Percentiles rank a stretch among this genome's conserved stretches.
Evolutionary conservation across 2,797 vertebrate species (phyloP).

Genomic region (Myotis daubentonii): DNA sequence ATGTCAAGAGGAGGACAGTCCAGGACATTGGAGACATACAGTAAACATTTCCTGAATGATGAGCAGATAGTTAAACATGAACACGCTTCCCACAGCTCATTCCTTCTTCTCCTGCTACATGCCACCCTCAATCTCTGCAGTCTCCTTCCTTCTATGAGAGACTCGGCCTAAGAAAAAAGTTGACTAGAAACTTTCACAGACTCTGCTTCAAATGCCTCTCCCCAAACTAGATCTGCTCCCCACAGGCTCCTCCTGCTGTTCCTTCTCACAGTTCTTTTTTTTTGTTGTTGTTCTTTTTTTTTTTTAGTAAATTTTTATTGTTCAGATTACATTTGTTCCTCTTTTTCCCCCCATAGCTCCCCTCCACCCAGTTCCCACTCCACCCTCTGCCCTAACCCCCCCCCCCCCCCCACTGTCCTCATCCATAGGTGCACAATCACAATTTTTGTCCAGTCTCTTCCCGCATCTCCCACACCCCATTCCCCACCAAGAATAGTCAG

Average conservation of each 20-base stretch:
- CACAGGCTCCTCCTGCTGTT: background rate
- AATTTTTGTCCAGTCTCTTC: too few relatives aligned
- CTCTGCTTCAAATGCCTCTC: background rate
- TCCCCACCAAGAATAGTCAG: too few relatives aligned
- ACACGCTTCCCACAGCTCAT: background rate
- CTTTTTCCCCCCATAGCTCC: too few relatives aligned
- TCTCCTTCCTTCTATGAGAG: background rate
- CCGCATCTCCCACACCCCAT: too few relatives aligned
- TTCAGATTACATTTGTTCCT: too few relatives aligned
- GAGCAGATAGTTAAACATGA: background rate
- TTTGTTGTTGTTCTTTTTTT: too few relatives aligned
- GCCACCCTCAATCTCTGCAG: background rate
- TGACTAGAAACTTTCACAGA: background rate
- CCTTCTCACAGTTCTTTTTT: background rate
- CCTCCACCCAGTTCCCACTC: too few relatives aligned
- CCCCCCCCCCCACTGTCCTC: too few relatives aligned
- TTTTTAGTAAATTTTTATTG: too few relatives aligned
- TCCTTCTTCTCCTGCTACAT: background rate
- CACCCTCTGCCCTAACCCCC: too few relatives aligned
- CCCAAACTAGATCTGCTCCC: background rate
- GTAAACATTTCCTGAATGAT: background rate
- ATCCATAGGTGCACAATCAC: too few relatives aligned
- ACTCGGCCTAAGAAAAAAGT: background rate
- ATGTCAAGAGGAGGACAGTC: background rate
- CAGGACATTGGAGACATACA: fast-evolving